These are phyloP conservation scores for Hemithea aestivaria DNA, from an alignment of 2,888 invertebrate species.

Conservation along the genomic window DNA sequence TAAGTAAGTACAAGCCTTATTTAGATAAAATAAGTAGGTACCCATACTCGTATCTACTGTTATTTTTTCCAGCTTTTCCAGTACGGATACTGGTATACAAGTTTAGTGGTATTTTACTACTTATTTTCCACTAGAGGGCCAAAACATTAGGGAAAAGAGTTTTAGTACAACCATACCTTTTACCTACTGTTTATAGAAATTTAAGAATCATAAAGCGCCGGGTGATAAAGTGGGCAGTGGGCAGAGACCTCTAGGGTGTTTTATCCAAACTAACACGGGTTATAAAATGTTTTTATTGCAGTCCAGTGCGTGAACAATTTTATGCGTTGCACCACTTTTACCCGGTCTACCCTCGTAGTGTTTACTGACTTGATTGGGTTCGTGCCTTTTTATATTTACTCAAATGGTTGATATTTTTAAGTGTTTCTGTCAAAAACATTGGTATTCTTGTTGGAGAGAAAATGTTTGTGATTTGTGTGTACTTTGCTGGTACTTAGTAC, in stretches of 20 bases:
- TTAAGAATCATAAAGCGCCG: constrained; percentile 69
- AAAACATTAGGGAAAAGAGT: too few species aligned
- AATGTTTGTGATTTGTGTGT: too few species aligned
- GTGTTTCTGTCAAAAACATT: constrained; percentile 31
- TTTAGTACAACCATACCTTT: too few species aligned
- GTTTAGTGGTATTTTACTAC: too few species aligned
- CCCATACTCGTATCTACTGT: too few species aligned
- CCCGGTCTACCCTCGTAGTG: constrained; percentile 37
- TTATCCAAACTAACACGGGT: constrained; percentile 54
- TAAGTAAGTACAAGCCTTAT: too few species aligned
- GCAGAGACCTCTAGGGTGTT: constrained; percentile 52
- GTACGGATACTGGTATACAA: too few species aligned
- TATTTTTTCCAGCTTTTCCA: too few species aligned
- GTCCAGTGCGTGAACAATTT: constrained; percentile 18
- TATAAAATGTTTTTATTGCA: constrained; percentile 72
- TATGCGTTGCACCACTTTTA: constrained; percentile 29
- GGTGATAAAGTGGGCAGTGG: constrained; percentile 55
- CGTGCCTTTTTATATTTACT: constrained; percentile 72
- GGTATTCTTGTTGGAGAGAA: too few species aligned
- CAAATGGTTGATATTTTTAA: constrained; percentile 54
- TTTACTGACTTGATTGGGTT: constrained; percentile 73
- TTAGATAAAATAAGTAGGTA: too few species aligned
- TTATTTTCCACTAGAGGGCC: too few species aligned
- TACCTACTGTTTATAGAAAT: constrained; percentile 62
- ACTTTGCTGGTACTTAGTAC: too few species aligned